Evolutionary conservation across 2,888 invertebrate species (phyloP), one percentile per base, ranked within the genome.

Genomic region (Noctua fimbriata): DNA sequence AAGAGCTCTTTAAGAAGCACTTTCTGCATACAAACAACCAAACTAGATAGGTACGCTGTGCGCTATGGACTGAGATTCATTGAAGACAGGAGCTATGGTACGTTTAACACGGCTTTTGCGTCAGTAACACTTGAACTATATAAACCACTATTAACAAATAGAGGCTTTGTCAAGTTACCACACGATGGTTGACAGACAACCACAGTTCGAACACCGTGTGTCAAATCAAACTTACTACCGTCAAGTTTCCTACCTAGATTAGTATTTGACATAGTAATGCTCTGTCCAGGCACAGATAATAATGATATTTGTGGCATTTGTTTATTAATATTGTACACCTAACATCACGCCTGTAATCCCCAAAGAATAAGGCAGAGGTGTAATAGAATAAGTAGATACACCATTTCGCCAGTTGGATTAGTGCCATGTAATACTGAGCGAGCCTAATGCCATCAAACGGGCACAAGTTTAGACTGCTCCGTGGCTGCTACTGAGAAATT

Each of bases 241-340:
- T 44, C 77, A 66, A n/a, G 52, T 16, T 77, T 6, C 18, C 7
- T 49, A 63, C 24, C 24, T n/a, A 24, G 41, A 65, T 66, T 28
- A 75, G 60, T n/a, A 21, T 76, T 36, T 74, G 76, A 47, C 16
- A 5, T 49, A 49, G 21, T n/a, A 49, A 58, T 49, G 36, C 6
- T 73, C 32, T 52, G 41, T 10, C 10, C 12, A 16, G 49, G 14
- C 58, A 74, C 52, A 70, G 10, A 52, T 69, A 16, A 47, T 12
- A 49, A 72, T 49, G 32, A 32, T 32, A 58, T 73, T 58, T n/a
- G 55, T n/a, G n/a, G 3, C 10, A 60, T 28, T 60, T 63, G 32
- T 32, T 32, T 63, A 32, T 32, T 16, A 16, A 18, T 18, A 28
- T 63, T 63, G 28, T 7, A 28, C 2, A 16, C 28, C 28, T 28